Evolutionary conservation across 2,797 vertebrate genomes (phyloP).

Genomic region (Anomalospiza imberbis): DNA sequence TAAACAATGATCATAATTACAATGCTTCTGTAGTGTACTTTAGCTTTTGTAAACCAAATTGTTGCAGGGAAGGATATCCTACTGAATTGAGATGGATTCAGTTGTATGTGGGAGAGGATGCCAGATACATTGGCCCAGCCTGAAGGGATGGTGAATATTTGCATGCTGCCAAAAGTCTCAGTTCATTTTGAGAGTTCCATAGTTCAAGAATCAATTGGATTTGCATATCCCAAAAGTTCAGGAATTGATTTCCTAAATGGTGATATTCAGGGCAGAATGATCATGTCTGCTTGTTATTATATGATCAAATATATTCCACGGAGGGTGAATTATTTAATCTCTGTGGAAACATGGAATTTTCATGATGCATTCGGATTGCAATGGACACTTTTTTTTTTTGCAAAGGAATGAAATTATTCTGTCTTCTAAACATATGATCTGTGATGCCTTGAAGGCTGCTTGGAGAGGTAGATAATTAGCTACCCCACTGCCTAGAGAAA

Average conservation of each 20-base stretch:
- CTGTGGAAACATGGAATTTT: constrained; percentile 64
- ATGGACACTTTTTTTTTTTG: constrained; percentile 45
- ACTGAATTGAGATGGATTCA: not conserved
- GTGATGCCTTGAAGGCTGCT: constrained; percentile 69
- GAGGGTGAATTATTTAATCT: constrained; percentile 62
- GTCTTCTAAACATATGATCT: constrained; percentile 63
- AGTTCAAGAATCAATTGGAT: constrained; percentile 70
- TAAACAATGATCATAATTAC: not conserved
- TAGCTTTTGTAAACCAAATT: not conserved
- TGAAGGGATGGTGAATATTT: not conserved
- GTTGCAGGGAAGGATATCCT: not conserved
- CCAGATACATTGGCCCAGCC: not conserved
- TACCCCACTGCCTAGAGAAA: constrained; percentile 73
- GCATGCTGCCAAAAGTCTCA: constrained; percentile 17
- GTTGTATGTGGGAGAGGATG: not conserved
- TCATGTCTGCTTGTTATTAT: constrained; percentile 60
- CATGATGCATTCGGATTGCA: constrained; percentile 55
- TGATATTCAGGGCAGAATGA: constrained; percentile 66
- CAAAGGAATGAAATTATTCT: constrained; percentile 60
- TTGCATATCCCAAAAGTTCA: constrained; percentile 70
- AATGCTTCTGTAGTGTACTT: not conserved
- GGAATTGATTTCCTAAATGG: constrained; percentile 72
- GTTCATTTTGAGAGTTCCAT: constrained; percentile 48
- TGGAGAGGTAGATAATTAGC: constrained; percentile 74
- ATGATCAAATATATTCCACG: constrained; percentile 59